phyloP scores from a whole-genome alignment of 2,113 vertebrate genomes.

The Calypte anna region DNA sequence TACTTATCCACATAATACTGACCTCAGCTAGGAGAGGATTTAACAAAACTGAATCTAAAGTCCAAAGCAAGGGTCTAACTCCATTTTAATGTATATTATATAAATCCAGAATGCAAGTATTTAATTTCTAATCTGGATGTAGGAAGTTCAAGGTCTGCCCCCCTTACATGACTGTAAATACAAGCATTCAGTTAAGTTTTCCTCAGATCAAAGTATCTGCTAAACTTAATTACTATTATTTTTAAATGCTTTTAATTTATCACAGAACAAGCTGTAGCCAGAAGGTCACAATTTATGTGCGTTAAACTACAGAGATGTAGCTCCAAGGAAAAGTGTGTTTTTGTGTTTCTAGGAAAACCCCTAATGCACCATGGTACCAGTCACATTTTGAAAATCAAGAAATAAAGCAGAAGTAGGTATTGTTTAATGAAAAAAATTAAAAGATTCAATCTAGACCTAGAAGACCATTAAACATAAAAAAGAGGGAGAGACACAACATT shows the following conservation, averaged over 20 bases:
- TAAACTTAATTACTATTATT: background rate
- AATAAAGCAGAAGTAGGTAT: background rate
- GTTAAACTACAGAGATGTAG: background rate
- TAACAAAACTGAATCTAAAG: background rate
- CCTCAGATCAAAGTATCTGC: background rate
- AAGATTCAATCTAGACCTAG: conserved; percentile 13
- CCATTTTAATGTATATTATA: background rate
- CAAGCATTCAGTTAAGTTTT: background rate
- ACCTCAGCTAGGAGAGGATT: background rate
- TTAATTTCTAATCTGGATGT: background rate
- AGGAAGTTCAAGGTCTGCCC: background rate
- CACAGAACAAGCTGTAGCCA: conserved; percentile 35
- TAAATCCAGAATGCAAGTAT: background rate
- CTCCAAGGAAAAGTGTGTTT: conserved; percentile 54
- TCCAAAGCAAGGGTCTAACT: background rate
- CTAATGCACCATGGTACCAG: conserved; percentile 41
- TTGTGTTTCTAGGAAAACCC: conserved; percentile 66
- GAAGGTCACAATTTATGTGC: conserved; percentile 52
- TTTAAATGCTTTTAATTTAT: conserved; percentile 55
- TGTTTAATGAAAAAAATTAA: background rate
- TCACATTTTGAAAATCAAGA: conserved; percentile 41
- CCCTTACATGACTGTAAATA: background rate
- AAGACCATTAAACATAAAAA: background rate
- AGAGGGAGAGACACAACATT: background rate
- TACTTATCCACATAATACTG: accelerated